These are phyloP conservation scores for Pangasius sanitwongsei DNA, from an alignment of 2,797 vertebrate genomes.

Conservation along the genomic window DNA sequence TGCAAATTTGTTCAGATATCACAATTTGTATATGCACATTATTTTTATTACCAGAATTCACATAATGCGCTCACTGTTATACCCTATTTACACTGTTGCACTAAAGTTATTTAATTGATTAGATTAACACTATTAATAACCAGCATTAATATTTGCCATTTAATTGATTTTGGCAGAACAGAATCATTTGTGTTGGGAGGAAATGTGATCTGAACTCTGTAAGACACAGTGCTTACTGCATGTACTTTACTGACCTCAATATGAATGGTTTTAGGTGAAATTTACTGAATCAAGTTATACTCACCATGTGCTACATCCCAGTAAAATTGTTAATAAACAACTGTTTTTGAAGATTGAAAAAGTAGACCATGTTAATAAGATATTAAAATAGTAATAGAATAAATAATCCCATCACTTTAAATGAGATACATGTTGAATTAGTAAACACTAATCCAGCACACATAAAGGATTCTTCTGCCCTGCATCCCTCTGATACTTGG, in stretches of 20 bases:
- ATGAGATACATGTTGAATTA: slow-evolving; percentile 51
- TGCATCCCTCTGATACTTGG: slow-evolving; percentile 48
- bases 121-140: slow-evolving; percentile 3
- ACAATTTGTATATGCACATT: slow-evolving; percentile 4
- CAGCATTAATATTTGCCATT: slow-evolving; percentile 10
- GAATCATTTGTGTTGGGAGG: neutral
- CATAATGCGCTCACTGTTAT: neutral
- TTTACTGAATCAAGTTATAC: neutral
- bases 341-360: neutral
- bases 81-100: slow-evolving; percentile 12
- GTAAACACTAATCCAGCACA: slow-evolving; percentile 51
- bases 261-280: neutral
- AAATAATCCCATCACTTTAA: slow-evolving; percentile 64
- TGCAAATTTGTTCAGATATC: neutral
- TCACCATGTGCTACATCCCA: neutral
- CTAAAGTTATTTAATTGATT: neutral
- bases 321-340: neutral
- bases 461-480: slow-evolving; percentile 54
- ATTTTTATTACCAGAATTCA: neutral
- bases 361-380: neutral
- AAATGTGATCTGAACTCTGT: neutral
- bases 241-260: neutral
- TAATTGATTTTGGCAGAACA: neutral
- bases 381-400: slow-evolving; percentile 12
- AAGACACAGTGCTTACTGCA: neutral